These are phyloP conservation scores for Pelodiscus sinensis DNA, from an alignment of 2,113 vertebrate genomes.

Conservation along the genomic window DNA sequence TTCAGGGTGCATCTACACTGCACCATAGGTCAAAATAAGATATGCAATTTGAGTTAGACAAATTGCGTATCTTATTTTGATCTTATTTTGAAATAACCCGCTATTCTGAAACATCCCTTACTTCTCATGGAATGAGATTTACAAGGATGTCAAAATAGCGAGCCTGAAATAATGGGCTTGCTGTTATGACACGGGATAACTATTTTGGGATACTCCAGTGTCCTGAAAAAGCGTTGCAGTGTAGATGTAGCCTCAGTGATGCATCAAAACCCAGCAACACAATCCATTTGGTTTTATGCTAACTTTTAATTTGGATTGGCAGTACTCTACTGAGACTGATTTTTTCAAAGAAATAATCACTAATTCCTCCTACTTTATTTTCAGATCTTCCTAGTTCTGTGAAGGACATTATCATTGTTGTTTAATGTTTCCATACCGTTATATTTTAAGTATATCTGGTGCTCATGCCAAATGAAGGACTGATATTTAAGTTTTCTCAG, in stretches of 20 bases:
- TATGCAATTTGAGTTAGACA: too few relatives aligned
- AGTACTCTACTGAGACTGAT: background rate
- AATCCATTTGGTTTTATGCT: background rate
- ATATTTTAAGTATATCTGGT: fast-evolving
- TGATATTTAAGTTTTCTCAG: background rate
- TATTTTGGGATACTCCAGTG: too few relatives aligned
- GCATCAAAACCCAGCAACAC: background rate
- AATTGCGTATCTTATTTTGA: too few relatives aligned
- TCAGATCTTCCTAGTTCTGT: background rate
- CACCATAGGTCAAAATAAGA: too few relatives aligned
- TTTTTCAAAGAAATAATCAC: fast-evolving
- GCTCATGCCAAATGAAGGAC: background rate
- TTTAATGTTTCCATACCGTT: background rate
- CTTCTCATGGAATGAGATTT: too few relatives aligned
- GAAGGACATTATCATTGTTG: background rate
- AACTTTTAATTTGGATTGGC: background rate
- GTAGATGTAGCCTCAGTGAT: background rate
- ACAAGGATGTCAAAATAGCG: too few relatives aligned
- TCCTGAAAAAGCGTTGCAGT: too few relatives aligned
- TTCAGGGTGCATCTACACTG: too few relatives aligned
- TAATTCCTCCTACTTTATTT: background rate
- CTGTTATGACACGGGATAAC: too few relatives aligned
- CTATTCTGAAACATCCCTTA: too few relatives aligned
- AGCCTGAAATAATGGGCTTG: too few relatives aligned
- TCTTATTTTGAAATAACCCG: too few relatives aligned